Percentiles rank a stretch among this genome's conserved stretches.
Conservation (phyloP, 2,888 invertebrate genomes). For the Andrena haemorrhoa region DNA sequence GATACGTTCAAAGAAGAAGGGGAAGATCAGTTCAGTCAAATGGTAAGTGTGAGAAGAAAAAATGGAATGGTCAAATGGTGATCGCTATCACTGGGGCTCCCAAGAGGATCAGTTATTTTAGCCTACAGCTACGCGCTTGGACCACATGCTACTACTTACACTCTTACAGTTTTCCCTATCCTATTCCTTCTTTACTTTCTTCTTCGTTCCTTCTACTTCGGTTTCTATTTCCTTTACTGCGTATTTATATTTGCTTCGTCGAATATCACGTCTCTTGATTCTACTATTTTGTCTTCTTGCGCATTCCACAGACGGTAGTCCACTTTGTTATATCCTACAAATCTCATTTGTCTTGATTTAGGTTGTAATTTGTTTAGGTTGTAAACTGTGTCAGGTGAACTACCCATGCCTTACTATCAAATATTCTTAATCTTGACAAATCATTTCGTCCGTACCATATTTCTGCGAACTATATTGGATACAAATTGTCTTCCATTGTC, state of each 20-base stretch:
- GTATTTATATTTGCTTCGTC: background rate
- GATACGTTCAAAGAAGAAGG: too few species aligned
- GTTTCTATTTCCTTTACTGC: too few species aligned
- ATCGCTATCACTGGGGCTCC: too few species aligned
- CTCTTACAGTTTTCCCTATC: too few species aligned
- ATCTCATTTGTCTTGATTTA: background rate
- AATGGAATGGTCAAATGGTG: too few species aligned
- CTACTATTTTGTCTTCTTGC: background rate
- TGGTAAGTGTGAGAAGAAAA: too few species aligned
- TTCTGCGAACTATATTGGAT: background rate
- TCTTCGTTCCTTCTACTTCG: too few species aligned
- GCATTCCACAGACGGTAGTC: background rate
- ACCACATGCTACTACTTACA: too few species aligned
- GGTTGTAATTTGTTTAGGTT: background rate
- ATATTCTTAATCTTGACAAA: background rate
- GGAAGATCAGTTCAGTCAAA: too few species aligned
- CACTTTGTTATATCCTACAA: background rate
- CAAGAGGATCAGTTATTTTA: too few species aligned
- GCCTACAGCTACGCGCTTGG: too few species aligned
- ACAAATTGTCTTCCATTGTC: background rate
- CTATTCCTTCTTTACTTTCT: too few species aligned
- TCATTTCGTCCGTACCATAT: background rate
- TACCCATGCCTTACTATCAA: background rate
- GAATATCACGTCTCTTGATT: slow-evolving; percentile 13
- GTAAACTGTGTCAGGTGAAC: background rate